Conservation (phyloP, 2,797 vertebrate genomes). For the Scolopax rusticola region DNA sequence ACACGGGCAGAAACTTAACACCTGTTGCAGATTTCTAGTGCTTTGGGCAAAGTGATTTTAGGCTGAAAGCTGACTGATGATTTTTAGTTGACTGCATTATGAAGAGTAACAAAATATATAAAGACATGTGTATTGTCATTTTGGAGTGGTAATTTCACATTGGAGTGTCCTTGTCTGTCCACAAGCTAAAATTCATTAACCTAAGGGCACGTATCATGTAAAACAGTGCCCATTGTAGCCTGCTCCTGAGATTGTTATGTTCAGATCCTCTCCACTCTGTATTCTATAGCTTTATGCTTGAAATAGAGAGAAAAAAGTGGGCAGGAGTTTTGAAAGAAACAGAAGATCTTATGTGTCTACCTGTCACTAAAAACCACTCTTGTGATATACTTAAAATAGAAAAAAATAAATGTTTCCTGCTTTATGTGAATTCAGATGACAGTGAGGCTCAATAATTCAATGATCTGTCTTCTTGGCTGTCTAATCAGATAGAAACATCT, state of each 20-base stretch:
- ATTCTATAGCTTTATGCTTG: neutral
- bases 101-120: neutral
- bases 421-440: neutral
- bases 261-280: neutral
- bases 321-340: neutral
- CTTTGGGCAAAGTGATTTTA: neutral
- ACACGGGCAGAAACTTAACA: neutral
- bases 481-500: neutral
- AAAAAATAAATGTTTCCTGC: neutral
- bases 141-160: neutral
- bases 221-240: neutral
- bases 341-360: neutral
- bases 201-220: neutral
- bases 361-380: neutral
- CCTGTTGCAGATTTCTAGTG: neutral
- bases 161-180: neutral
- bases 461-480: neutral
- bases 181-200: neutral
- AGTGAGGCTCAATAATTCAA: neutral
- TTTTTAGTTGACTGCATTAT: neutral
- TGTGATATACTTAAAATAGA: neutral
- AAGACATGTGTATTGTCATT: neutral
- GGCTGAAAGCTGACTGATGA: neutral
- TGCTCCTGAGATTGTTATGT: neutral
- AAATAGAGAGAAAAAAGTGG: neutral